Evolutionary conservation across 53 echinoderm and acorn worm species (phyloP), one percentile per base, ranked within the genome.

Genomic region (Apostichopus leukothele): DNA sequence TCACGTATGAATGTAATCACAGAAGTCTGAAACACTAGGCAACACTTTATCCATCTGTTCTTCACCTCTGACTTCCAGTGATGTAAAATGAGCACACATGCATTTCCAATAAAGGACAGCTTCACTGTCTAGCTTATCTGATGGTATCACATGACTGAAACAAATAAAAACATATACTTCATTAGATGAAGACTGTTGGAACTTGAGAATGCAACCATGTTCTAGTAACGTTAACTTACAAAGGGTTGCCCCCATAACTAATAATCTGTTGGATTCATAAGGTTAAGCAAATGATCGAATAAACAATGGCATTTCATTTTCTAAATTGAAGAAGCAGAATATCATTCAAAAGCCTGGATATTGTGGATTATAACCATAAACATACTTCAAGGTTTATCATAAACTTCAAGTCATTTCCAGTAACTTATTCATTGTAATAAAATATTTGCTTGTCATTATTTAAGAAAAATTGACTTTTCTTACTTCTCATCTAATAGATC

Each of bases 71-170:
- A 89, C 85, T 74, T 94, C 95, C 60, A 90, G 88, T n/a, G 91
- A 84, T 60, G 89, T 89, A 54, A 95, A 67, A 83, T 92, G 91
- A 74, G 93, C 94, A 80, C 95, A 94, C 61, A 97, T 86, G 74
- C 95, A 95, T 74, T 92, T 90, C 98, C 98, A 97, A 88, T 97
- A 97, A n/a, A 97, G 89, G 63, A 89, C 92, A 52, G 90, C 91
- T 81, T 97, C 98, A 93, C 98, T 96, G 0, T 91, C 92, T 53
- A 97, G 89, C 73, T 93, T 89, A 0, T 91, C 94, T 14, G 39
- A 84, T 8, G 94, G 92, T 67, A 97, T 93, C 79, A 94, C 90
- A 60, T 79, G 90, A 55, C 97, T 94, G 89, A 57, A 57, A 57
- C 57, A 57, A 57, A 57, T 39, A 57, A 57, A 57, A 57, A 57